Evolutionary conservation across 2,797 vertebrate genomes (phyloP).

Genomic region (Propithecus deckenii): DNA sequence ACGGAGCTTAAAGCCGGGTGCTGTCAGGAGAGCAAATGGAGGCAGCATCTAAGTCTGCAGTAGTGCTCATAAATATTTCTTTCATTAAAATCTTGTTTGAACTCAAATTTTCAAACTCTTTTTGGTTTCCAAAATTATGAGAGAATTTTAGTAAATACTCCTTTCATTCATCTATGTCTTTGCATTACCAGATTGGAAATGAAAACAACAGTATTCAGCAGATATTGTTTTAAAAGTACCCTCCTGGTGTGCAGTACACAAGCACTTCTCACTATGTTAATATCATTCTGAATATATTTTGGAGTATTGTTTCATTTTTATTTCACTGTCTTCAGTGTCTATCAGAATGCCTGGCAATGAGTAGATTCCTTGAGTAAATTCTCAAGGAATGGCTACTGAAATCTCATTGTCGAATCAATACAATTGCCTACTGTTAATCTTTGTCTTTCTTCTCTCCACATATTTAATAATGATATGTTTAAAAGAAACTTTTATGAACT

Average conservation of each 20-base stretch:
- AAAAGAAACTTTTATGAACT: conserved; percentile 68
- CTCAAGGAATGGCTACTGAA: background rate
- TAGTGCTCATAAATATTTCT: background rate
- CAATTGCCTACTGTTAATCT: background rate
- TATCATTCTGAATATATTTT: background rate
- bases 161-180: background rate
- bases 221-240: background rate
- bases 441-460: background rate
- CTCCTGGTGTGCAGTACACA: background rate
- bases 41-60: background rate
- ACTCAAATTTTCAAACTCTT: background rate
- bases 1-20: background rate
- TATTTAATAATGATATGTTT: conserved; percentile 8
- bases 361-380: background rate
- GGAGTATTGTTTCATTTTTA: background rate
- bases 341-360: background rate
- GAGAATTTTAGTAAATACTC: background rate
- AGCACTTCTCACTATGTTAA: background rate
- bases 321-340: background rate
- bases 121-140: background rate
- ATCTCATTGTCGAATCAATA: background rate
- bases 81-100: background rate
- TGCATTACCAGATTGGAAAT: background rate
- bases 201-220: background rate
- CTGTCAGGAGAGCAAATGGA: background rate